Base-by-base conservation (phyloP, 2,113 vertebrate genomes). In the Ovibos moschatus region DNA sequence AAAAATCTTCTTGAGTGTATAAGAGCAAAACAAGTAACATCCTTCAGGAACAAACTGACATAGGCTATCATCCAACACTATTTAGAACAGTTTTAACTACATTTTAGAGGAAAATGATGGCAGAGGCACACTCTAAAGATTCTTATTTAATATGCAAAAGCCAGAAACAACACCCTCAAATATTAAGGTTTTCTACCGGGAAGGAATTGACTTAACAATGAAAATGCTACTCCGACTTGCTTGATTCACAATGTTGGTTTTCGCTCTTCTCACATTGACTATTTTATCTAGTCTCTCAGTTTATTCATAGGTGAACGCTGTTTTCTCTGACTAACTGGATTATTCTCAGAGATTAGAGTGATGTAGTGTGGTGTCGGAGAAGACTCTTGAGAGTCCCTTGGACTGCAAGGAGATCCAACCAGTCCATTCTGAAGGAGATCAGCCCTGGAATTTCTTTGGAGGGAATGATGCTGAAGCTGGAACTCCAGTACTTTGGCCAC, bases 311-410 rank as follows among this genome's bases (percentile, higher is more conserved):
- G 27, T 92, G 55, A 95, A 64, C 40, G 92, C 27, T 91, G n/a
- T 94, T 97, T 98, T 96, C 78, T 95, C 86, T 97, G 86, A 96
- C 17, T 84, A 89, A 58, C 25, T 98, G 51, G 47, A 95, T 95
- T 21, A 15, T 17, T 93, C 13, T 30, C 95, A 96, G 76, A 97
- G 91, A 97, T 96, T 76, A 92, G 28, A 88, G 28, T 53, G 82
- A 96, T 97, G 90, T 96, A 96, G 67, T 87, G 25, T 58, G 25
- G 25, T 58, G 10, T 27, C 5, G 10, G 25, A 58, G 57, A 58
- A 58, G 25, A 11, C 57, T 58, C 57, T 58, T 0, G 2, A 58
- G 57, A 58, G 57, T 58, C 23, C 23, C 57, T 27, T 25, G 57
- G 57, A 27, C 3, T 58, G 25, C 23, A 27, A 58, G 25, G 57